These are phyloP conservation scores for Drosophila oshimai DNA, from an alignment of 1,140 invertebrate genomes.

Conservation along the genomic window DNA sequence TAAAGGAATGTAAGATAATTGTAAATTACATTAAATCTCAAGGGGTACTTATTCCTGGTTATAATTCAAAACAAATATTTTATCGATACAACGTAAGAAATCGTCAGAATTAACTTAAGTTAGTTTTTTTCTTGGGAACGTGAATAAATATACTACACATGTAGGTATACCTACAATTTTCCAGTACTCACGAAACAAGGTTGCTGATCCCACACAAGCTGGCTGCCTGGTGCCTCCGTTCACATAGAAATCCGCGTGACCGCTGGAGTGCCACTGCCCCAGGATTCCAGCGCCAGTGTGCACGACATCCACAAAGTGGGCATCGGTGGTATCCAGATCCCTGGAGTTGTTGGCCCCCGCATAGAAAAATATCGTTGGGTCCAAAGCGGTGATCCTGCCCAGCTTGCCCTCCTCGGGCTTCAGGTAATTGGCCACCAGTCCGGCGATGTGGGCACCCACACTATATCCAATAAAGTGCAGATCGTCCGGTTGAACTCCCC, in stretches of 20 bases:
- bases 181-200: constrained; percentile 88
- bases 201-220: constrained; percentile 89
- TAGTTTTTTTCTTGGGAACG: too few species aligned
- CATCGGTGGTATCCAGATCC: constrained; percentile 92
- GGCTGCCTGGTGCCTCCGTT: constrained; percentile 95
- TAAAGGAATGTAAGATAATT: too few species aligned
- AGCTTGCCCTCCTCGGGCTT: constrained; percentile 86
- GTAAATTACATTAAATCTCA: too few species aligned
- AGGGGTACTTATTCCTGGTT: too few species aligned
- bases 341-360: constrained; percentile 90
- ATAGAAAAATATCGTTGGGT: constrained; percentile 92
- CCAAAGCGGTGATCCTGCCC: constrained; percentile 92
- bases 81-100: too few species aligned
- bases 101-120: too few species aligned
- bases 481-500: constrained; percentile 87
- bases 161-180: too few species aligned
- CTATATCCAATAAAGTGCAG: constrained; percentile 93
- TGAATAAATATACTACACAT: too few species aligned
- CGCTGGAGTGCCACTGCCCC: constrained; percentile 92
- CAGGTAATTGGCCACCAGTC: constrained; percentile 90
- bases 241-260: constrained; percentile 95
- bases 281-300: constrained; percentile 94
- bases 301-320: constrained; percentile 93
- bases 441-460: constrained; percentile 93
- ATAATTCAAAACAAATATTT: too few species aligned